Base-by-base conservation (phyloP, 2,888 invertebrate genomes). In the Phyllotreta cruciferae region DNA sequence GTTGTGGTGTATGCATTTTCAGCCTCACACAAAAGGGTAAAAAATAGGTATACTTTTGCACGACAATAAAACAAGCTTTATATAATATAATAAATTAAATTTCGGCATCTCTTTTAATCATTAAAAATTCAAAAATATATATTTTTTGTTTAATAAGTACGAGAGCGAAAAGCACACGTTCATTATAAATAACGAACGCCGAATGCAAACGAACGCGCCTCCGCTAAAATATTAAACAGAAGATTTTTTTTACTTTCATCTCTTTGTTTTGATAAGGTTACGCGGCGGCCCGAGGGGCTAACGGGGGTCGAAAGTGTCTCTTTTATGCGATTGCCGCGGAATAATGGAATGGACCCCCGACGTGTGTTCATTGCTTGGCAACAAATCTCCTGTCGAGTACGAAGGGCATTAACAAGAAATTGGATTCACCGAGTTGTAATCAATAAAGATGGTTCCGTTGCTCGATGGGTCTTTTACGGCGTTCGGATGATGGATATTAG, bases 361-460 rank as follows among this genome's bases (percentile, higher is more conserved):
- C 38, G 55, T 54, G 55, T 49, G 54, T 55, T 55, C 61, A 55
- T 55, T 61, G 49, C 61, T 61, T 55, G 44, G 61, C 49, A 55
- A 61, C 61, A 55, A 61, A 61, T 61, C 61, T 55, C 58, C 58
- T 58, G 50, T 58, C 58, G 58, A 58, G 58, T 58, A 50, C 41
- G 58, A 50, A 58, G 34, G 50, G 58, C 58, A 58, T 58, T 58
- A 58, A 58, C 58, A 58, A 58, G 58, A 50, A 58, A 58, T 58
- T 58, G 58, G 50, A 58, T 58, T 50, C 50, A 50, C 41, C 56
- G 50, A 58, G 24, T 24, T 50, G 41, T 58, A 58, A 58, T 58
- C 58, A 58, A 58, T 58, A 58, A 58, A 58, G 58, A 58, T 41
- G 50, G 58, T 50, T 58, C 56, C n/a, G 36, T 6, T 56, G 47